Conservation (phyloP, 2,113 vertebrate genomes). For the Salvelinus fontinalis region DNA sequence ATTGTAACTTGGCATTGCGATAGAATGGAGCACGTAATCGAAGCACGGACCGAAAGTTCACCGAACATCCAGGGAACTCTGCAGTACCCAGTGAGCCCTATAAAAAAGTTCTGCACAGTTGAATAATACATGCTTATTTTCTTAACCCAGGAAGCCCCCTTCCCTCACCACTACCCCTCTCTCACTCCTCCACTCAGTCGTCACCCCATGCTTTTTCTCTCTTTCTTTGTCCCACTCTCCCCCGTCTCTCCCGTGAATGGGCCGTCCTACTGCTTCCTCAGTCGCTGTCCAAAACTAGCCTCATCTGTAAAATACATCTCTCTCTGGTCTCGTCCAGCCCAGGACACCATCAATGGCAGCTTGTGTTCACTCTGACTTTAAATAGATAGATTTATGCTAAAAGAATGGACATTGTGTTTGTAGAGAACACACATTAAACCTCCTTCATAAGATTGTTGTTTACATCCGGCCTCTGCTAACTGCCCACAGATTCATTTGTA, state of each 20-base stretch:
- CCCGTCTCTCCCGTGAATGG: slow-evolving; percentile 48
- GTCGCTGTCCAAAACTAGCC: slow-evolving; percentile 66
- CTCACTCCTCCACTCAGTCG: too few relatives aligned
- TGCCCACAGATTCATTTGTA: slow-evolving; percentile 60
- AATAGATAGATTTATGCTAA: slow-evolving; percentile 72
- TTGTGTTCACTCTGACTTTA: slow-evolving; percentile 75
- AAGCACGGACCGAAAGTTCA: slow-evolving; percentile 11
- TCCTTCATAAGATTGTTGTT: slow-evolving; percentile 70
- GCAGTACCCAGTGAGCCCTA: slow-evolving; percentile 20
- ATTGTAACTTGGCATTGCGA: slow-evolving; percentile 11
- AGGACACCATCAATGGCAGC: slow-evolving; percentile 69
- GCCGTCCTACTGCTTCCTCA: slow-evolving; percentile 50
- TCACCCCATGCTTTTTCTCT: too few relatives aligned
- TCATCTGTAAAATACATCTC: slow-evolving; percentile 71
- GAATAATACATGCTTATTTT: slow-evolving; percentile 63
- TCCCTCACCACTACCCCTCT: slow-evolving; percentile 30
- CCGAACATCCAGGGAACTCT: slow-evolving; percentile 33
- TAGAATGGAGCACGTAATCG: slow-evolving; percentile 19
- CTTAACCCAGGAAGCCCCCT: slow-evolving; percentile 57
- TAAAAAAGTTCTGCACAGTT: slow-evolving; percentile 51
- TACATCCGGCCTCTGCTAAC: slow-evolving; percentile 59
- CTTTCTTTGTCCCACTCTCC: slow-evolving; percentile 39
- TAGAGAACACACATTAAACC: slow-evolving; percentile 58
- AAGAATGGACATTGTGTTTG: slow-evolving; percentile 66
- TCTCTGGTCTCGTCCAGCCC: slow-evolving; percentile 22